Evolutionary conservation across 2,797 vertebrate species (phyloP).

Genomic region (Synaphobranchus kaupii): DNA sequence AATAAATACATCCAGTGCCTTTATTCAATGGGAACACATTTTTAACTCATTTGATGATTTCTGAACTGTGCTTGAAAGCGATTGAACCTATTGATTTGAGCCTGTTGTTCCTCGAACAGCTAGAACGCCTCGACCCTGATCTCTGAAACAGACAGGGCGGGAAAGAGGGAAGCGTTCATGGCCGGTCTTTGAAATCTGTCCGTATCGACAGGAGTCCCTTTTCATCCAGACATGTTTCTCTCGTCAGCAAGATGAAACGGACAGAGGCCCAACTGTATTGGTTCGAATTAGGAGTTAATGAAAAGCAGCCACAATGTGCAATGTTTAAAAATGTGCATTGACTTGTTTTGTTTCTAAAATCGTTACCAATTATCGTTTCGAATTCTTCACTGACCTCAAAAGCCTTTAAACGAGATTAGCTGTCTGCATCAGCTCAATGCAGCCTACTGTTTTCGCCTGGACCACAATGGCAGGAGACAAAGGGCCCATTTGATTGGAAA

Average conservation of each 20-base stretch:
- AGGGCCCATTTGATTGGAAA: constrained; percentile 68
- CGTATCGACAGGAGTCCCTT: constrained; percentile 54
- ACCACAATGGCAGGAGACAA: constrained; percentile 67
- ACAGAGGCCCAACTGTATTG: constrained; percentile 66
- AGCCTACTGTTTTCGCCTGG: constrained; percentile 58
- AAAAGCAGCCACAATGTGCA: constrained; percentile 55
- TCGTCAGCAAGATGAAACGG: constrained; percentile 60
- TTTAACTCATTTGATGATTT: not conserved
- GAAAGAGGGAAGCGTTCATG: not conserved
- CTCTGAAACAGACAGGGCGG: not conserved
- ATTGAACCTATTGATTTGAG: not conserved
- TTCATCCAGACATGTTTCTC: constrained; percentile 47
- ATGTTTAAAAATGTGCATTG: constrained; percentile 66
- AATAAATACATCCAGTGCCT: not conserved
- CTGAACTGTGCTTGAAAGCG: not conserved
- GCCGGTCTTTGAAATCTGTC: constrained; percentile 43
- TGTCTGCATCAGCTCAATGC: constrained; percentile 72
- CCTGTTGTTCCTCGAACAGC: not conserved
- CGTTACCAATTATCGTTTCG: constrained; percentile 76
- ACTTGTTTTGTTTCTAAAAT: constrained; percentile 74
- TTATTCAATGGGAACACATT: not conserved
- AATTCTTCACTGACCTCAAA: constrained; percentile 67
- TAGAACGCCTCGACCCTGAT: not conserved
- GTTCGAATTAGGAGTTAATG: constrained; percentile 41
- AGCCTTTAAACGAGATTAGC: constrained; percentile 79